phyloP scores from a whole-genome alignment of 2,113 vertebrate genomes.

The Tapirus terrestris region DNA sequence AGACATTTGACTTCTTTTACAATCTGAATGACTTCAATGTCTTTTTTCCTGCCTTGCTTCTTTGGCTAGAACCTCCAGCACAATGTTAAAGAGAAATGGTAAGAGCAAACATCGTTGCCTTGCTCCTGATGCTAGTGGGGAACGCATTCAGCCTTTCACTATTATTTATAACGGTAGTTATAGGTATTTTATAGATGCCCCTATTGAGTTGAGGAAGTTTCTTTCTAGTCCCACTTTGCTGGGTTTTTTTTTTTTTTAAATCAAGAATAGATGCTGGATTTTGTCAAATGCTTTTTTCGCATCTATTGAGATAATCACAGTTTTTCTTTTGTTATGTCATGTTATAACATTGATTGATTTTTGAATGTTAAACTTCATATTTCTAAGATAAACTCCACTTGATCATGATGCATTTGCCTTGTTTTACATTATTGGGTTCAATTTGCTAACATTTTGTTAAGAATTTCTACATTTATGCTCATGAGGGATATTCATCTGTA shows the following conservation, averaged over 20 bases:
- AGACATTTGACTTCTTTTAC: conserved; percentile 11
- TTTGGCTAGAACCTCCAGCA: neutral
- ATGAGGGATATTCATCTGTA: neutral
- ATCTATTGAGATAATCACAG: neutral
- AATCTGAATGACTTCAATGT: neutral
- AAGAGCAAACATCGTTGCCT: neutral
- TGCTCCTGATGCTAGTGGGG: neutral
- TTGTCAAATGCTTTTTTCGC: neutral
- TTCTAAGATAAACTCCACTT: neutral
- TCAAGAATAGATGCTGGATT: neutral
- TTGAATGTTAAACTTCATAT: neutral
- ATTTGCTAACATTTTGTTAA: conserved; percentile 21
- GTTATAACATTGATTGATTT: neutral
- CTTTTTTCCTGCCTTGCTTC: neutral
- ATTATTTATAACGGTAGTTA: neutral
- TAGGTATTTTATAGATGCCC: neutral
- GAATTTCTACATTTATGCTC: neutral
- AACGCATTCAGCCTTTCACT: neutral
- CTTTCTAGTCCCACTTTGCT: neutral
- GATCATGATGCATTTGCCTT: neutral
- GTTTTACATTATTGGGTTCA: neutral
- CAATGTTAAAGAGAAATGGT: neutral
- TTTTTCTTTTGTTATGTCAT: neutral
- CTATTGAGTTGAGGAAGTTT: neutral
- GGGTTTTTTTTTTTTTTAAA: neutral